These are phyloP conservation scores for Asobara japonica DNA, from an alignment of 1,140 invertebrate genomes.

Conservation along the genomic window DNA sequence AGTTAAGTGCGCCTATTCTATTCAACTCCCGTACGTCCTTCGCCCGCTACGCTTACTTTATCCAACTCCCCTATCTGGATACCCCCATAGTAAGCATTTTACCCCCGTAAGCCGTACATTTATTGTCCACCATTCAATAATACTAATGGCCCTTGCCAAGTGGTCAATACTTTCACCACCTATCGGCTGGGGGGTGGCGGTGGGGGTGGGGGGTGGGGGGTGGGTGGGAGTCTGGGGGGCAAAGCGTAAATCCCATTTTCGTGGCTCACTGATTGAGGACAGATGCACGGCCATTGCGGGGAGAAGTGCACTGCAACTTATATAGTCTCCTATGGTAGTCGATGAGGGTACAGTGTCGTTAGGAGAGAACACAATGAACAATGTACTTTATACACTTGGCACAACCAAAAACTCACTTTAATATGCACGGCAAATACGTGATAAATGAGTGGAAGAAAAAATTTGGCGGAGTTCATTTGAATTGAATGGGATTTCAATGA, in stretches of 20 bases:
- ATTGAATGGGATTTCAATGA: too few relatives aligned
- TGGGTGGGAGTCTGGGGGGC: too few relatives aligned
- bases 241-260: slow-evolving; percentile 61
- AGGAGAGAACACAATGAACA: slow-evolving; percentile 57
- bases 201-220: too few relatives aligned
- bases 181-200: too few relatives aligned
- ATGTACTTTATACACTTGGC: slow-evolving; percentile 57
- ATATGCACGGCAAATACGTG: neutral
- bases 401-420: slow-evolving; percentile 36
- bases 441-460: too few relatives aligned
- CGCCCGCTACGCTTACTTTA: slow-evolving; percentile 36
- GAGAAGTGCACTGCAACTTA: slow-evolving; percentile 54
- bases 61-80: neutral
- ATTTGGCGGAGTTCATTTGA: too few relatives aligned
- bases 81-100: neutral
- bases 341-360: slow-evolving; percentile 53
- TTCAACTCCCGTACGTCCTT: slow-evolving; percentile 37
- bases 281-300: slow-evolving; percentile 57
- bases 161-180: slow-evolving; percentile 55
- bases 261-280: slow-evolving; percentile 64
- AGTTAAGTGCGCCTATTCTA: slow-evolving; percentile 64
- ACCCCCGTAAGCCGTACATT: neutral
- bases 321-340: slow-evolving; percentile 28
- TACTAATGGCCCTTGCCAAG: neutral
- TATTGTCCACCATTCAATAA: slow-evolving; percentile 20